Conservation (phyloP, 1,140 invertebrate genomes). For the Lasioglossum albipes region DNA sequence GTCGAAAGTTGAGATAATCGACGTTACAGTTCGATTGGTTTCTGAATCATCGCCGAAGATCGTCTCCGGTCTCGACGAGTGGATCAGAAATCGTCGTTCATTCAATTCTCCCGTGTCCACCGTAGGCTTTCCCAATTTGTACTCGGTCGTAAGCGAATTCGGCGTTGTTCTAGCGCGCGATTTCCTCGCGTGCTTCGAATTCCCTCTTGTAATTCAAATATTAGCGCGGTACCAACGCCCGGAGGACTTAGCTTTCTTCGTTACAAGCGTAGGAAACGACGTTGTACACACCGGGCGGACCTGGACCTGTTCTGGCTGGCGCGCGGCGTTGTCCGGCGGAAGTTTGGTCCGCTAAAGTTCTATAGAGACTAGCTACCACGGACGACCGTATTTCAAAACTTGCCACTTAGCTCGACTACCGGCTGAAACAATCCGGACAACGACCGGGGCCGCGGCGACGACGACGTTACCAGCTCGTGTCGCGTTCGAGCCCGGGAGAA, state of each 20-base stretch:
- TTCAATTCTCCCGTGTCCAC: too few species aligned
- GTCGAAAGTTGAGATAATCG: too few species aligned
- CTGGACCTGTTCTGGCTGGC: background rate
- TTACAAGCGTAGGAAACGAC: conserved; percentile 29
- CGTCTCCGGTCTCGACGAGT: too few species aligned
- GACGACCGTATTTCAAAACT: conserved; percentile 69
- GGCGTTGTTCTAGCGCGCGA: too few species aligned
- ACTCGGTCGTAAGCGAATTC: too few species aligned
- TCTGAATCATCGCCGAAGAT: too few species aligned
- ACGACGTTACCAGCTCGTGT: too few species aligned
- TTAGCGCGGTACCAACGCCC: conserved; percentile 21
- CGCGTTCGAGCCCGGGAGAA: conserved; percentile 20
- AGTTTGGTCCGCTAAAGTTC: conserved; percentile 40
- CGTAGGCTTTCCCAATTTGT: too few species aligned
- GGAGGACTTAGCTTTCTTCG: conserved; percentile 22
- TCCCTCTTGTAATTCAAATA: conserved; percentile 22
- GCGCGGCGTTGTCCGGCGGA: conserved; percentile 29
- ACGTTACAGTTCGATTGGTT: too few species aligned
- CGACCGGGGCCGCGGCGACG: conserved; percentile 3
- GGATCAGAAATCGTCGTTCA: too few species aligned
- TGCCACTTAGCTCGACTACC: conserved; percentile 63
- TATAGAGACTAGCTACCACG: conserved; percentile 16
- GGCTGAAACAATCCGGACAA: conserved; percentile 47
- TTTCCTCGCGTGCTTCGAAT: background rate
- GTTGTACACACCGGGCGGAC: conserved; percentile 2